phyloP scores from a whole-genome alignment of 2,797 vertebrate species.

The Cynodonichthys magdalenae region DNA sequence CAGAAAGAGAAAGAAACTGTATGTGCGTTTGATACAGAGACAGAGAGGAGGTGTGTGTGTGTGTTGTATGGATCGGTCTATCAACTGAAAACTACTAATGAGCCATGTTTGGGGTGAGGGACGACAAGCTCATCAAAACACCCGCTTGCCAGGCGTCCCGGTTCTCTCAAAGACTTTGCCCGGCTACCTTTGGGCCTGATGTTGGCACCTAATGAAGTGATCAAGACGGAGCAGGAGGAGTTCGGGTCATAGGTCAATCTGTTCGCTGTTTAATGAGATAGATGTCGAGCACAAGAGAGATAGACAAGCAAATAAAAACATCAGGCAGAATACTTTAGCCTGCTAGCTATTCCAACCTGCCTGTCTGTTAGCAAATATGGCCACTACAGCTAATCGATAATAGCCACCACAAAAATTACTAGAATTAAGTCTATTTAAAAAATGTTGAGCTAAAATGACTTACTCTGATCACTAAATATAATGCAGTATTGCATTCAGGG shows the following conservation, averaged over 20 bases:
- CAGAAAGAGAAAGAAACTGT: slow-evolving; percentile 53
- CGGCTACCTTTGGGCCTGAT: slow-evolving; percentile 87
- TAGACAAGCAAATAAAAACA: slow-evolving; percentile 15
- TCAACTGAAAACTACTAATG: slow-evolving; percentile 91
- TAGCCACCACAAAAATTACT: too few relatives aligned
- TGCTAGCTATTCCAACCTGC: slow-evolving; percentile 11
- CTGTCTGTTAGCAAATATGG: too few relatives aligned
- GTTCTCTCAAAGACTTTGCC: slow-evolving; percentile 85
- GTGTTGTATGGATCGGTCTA: slow-evolving; percentile 32
- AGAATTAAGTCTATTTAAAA: too few relatives aligned
- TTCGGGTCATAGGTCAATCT: slow-evolving; percentile 88
- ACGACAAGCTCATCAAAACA: slow-evolving; percentile 94
- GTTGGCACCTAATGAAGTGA: slow-evolving; percentile 92
- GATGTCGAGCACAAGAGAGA: slow-evolving; percentile 68
- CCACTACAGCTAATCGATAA: too few relatives aligned
- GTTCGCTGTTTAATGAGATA: slow-evolving; percentile 91
- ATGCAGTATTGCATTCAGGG: too few relatives aligned
- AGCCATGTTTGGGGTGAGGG: slow-evolving; percentile 93
- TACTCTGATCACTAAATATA: too few relatives aligned
- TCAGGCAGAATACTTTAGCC: slow-evolving; percentile 26
- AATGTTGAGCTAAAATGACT: too few relatives aligned
- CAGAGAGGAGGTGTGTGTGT: slow-evolving; percentile 1
- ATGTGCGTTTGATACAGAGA: slow-evolving; percentile 1
- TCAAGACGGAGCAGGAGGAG: slow-evolving; percentile 86
- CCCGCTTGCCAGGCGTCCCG: slow-evolving; percentile 87